Base-by-base conservation (phyloP, 2,113 vertebrate genomes). In the Coregonus clupeaformis region DNA sequence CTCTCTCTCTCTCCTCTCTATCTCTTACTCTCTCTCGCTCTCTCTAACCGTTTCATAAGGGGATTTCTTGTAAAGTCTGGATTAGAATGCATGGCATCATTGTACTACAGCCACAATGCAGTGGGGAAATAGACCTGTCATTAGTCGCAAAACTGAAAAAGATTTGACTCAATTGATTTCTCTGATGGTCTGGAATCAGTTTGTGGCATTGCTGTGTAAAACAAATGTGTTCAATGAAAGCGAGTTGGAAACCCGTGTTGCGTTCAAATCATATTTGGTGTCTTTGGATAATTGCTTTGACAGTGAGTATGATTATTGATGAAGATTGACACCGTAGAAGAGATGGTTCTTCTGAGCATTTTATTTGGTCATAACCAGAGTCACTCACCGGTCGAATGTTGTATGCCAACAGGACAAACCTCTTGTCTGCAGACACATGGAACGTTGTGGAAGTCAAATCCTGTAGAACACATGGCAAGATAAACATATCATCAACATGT, bases 341-440 rank as follows among this genome's bases (percentile, higher is more conserved):
- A 42, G 36, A 42, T 42, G 36, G 36, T 42, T 42, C 36, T 42
- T 12, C 9, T 62, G 45, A 49, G 60, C 5, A 6, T 69, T 6
- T 16, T 24, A 16, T n/a, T 72, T 4, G 69, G 45, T 65, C 68
- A 72, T 69, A 77, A 90, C 14, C 14, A 49, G 47, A 13, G 14
- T 49, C 47, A 52, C 92, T 89, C 81, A 94, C 94, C 88, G 84
- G 90, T 73, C 69, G 88, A 30, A 92, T 89, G 84, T 94, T 87
- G 32, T 93, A 91, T 1, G 91, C 86, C 91, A 94, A 72, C 25
- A 94, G 87, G 80, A 94, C 82, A 77, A 90, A 92, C 77, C 72
- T 89, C 89, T 92, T 92, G 85, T 94, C 94, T 71, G 91, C 85
- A 20, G 93, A 94, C 68, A 94, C 90, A 27, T 93, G 88, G 85